phyloP scores from a whole-genome alignment of 2,888 invertebrate species.

The Lasioglossum morio region DNA sequence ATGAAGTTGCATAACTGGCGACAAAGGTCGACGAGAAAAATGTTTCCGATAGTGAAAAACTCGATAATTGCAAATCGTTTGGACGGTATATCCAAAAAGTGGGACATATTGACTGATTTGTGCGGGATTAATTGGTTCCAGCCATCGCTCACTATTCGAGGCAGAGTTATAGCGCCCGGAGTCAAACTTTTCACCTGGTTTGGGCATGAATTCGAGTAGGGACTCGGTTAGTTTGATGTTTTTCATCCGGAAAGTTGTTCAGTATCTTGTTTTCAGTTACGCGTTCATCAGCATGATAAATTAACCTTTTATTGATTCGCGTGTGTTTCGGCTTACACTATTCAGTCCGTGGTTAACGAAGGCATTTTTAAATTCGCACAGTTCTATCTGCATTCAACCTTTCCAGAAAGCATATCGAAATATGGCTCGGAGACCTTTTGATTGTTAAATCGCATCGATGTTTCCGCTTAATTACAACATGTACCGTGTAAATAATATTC shows the following conservation, averaged over 20 bases:
- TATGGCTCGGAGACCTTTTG: not conserved
- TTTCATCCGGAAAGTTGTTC: not conserved
- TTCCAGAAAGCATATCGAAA: not conserved
- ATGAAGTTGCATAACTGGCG: not conserved
- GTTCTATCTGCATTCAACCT: not conserved
- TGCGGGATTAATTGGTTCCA: not conserved
- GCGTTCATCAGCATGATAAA: not conserved
- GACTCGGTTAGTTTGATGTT: not conserved
- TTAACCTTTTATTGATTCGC: not conserved
- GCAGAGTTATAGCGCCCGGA: not conserved
- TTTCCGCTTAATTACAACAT: not conserved
- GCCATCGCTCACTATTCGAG: not conserved
- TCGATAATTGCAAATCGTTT: conserved; percentile 9
- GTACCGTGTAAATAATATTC: not conserved
- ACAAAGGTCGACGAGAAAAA: not conserved
- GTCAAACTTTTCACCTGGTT: not conserved
- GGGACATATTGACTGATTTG: conserved; percentile 6
- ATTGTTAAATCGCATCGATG: not conserved
- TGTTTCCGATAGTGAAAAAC: not conserved
- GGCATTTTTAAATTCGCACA: not conserved
- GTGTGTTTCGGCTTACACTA: not conserved
- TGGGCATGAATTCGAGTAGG: not conserved
- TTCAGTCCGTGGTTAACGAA: not conserved
- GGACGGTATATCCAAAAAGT: not conserved
- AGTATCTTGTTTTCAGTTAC: not conserved